phyloP scores from a whole-genome alignment of 37 sponge, comb jelly and placozoan species.

The Hexactinellida sp. region DNA sequence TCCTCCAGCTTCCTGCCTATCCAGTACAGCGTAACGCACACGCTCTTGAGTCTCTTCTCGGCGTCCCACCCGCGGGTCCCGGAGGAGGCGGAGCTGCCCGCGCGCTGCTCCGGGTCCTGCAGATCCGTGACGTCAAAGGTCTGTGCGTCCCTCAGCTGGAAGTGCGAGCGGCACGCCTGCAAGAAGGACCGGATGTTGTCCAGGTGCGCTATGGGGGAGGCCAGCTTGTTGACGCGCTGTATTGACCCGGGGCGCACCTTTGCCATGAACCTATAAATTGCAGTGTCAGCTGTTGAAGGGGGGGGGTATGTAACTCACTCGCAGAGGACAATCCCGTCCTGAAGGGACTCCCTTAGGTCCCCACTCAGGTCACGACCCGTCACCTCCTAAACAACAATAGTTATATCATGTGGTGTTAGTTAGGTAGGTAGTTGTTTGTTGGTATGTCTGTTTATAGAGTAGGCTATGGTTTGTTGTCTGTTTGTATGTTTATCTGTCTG shows the following conservation, averaged over 20 bases:
- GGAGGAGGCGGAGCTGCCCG: background rate
- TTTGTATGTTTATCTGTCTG: too few species aligned
- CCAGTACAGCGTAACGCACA: slow-evolving; percentile 70
- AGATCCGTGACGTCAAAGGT: slow-evolving; percentile 72
- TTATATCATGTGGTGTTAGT: background rate
- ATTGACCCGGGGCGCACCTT: slow-evolving; percentile 48
- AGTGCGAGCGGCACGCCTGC: slow-evolving; percentile 30
- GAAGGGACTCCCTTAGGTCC: slow-evolving; percentile 49
- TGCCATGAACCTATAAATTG: slow-evolving; percentile 41
- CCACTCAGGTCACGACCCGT: slow-evolving; percentile 34
- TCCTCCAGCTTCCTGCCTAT: slow-evolving; percentile 38
- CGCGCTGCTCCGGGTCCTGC: slow-evolving; percentile 29
- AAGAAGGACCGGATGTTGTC: slow-evolving; percentile 71
- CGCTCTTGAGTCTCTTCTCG: slow-evolving; percentile 26
- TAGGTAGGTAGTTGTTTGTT: too few species aligned
- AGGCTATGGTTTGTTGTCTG: too few species aligned
- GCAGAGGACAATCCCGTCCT: slow-evolving; percentile 70
- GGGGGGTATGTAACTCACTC: slow-evolving; percentile 43
- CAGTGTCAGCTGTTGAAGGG: background rate
- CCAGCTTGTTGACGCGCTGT: slow-evolving; percentile 34
- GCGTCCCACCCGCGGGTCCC: background rate
- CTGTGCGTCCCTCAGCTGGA: slow-evolving; percentile 55
- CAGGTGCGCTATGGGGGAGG: slow-evolving; percentile 48
- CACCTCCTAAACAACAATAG: slow-evolving; percentile 43
- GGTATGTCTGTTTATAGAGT: too few species aligned